Conservation (phyloP, 2,113 vertebrate species). For the Agelaius phoeniceus region DNA sequence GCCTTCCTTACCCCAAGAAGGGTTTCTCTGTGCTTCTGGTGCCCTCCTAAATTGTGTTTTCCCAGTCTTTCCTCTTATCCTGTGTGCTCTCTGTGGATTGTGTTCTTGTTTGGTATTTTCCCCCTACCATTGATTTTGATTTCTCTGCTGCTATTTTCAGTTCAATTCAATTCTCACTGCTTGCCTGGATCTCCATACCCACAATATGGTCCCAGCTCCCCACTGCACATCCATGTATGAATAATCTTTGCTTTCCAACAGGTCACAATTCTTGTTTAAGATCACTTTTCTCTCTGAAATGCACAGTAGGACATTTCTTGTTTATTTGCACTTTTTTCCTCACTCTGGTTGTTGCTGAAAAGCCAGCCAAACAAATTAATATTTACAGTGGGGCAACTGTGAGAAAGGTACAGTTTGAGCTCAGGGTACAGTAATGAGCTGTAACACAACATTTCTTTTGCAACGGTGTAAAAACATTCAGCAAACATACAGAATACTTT, state of each 20-base stretch:
- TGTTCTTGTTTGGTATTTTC: not conserved
- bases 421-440: not conserved
- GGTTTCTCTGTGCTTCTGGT: not conserved
- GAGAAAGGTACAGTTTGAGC: not conserved
- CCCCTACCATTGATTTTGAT: not conserved
- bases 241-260: not conserved
- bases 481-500: not conserved
- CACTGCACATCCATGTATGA: not conserved
- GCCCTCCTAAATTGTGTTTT: not conserved
- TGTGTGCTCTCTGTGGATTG: not conserved
- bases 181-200: not conserved
- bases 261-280: not conserved
- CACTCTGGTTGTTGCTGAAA: not conserved
- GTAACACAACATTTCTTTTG: not conserved
- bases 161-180: not conserved
- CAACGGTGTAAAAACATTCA: not conserved
- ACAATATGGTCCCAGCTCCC: rapidly evolving
- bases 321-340: not conserved
- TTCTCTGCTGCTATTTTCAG: not conserved
- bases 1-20: not conserved
- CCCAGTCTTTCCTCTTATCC: not conserved
- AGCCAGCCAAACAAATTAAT: not conserved
- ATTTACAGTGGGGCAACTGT: not conserved
- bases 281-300: not conserved
- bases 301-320: not conserved